These are phyloP conservation scores for Pseudopipra pipra DNA, from an alignment of 2,113 vertebrate genomes.

Conservation along the genomic window DNA sequence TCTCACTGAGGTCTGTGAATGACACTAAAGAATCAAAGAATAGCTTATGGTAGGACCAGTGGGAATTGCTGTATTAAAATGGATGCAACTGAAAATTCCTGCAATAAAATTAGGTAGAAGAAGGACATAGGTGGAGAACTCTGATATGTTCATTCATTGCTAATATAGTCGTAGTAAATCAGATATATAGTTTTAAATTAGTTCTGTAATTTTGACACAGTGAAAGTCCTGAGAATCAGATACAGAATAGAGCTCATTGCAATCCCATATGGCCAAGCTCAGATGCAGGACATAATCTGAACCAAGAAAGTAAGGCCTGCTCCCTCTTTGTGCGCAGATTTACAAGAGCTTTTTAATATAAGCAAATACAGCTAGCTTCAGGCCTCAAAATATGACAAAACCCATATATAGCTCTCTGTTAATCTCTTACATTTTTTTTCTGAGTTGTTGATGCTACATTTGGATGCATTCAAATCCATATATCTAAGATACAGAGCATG, in stretches of 20 bases:
- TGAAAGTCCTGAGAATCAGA: background rate
- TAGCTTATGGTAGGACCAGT: background rate
- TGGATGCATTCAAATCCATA: rapidly evolving
- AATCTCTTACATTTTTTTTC: background rate
- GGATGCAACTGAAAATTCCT: background rate
- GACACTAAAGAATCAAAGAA: background rate
- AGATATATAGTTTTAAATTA: background rate
- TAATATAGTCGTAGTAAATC: background rate
- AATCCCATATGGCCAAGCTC: background rate
- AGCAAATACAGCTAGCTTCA: background rate
- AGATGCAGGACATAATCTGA: background rate
- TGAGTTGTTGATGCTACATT: background rate
- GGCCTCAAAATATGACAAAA: background rate
- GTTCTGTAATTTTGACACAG: background rate
- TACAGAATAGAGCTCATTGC: background rate
- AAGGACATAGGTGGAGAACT: background rate
- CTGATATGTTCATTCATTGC: background rate
- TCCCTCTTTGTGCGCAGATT: background rate
- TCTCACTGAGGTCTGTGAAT: background rate
- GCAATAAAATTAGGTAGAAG: background rate
- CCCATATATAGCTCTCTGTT: background rate
- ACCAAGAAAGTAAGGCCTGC: background rate
- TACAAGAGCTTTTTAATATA: background rate
- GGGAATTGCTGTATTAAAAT: background rate
- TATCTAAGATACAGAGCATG: background rate